Evolutionary conservation across 2,888 invertebrate genomes (phyloP), one percentile per base, ranked within the genome.

Genomic region (Atrina japonica): DNA sequence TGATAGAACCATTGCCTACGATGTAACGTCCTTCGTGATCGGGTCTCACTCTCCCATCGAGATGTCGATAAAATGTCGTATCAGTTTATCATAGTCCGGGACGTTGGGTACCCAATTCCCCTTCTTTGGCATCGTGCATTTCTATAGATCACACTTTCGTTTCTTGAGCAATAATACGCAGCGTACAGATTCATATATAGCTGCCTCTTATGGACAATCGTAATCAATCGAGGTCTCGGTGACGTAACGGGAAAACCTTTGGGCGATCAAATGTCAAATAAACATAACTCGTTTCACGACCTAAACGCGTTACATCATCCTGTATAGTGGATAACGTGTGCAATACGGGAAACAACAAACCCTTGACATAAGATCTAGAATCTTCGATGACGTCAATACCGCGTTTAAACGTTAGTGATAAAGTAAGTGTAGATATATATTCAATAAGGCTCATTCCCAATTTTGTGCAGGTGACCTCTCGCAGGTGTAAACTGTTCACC

Each of bases 41-140:
- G 14, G 55, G 52, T 60, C 53, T 27, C 18, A 52, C 66, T n/a
- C 59, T n/a, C 59, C 53, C 35, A 41, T 53, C n/a, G 64, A 55
- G 25, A 65, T 27, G 47, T 65, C 64, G 41, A 41, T 21, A 45
- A 65, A 65, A 35, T 65, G 64, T n/a, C 53, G 53, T 29, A 41
- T 43, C 30, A 53, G 53, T 55, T 65, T 65, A 16, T 65, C 53
- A 29, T 27, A 43, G 40, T 65, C 58, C 47, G 47, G 47, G 16
- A 47, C 45, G 45, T 59, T 43, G 16, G 59, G 45, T 43, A 59
- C 25, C 59, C 59, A 43, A 23, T 41, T 40, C n/a, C n/a, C 27
- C 16, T 52, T 53, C 27, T 27, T 18, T 43, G 53, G 35, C 5
- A 35, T 35, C 35, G 16, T 47, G 16, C 21, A 58, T 35, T 40